These are phyloP conservation scores for western clawed frog (Xenopus tropicalis) DNA, from an alignment of 2,113 vertebrate species.

Conservation along the genomic window UCB_Xtro_10.0 CM004451.2:71162501-71163000, in stretches of 20 bases:
- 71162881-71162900: too few relatives aligned
- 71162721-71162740: conserved; percentile 45
- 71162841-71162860: too few relatives aligned
- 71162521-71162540: not conserved
- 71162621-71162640: conserved; percentile 33
- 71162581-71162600: conserved; percentile 7
- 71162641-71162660: conserved; percentile 28
- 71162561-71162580: not conserved
- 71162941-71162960: too few relatives aligned
- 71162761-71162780: conserved; percentile 35
- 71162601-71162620: conserved; percentile 25
- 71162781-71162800: conserved; percentile 26
- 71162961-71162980: too few relatives aligned
- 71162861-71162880: too few relatives aligned
- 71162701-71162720: conserved; percentile 43
- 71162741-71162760: conserved; percentile 41
- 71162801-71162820: conserved; percentile 36
- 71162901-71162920: too few relatives aligned
- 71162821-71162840: conserved; percentile 33
- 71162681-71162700: conserved; percentile 27
- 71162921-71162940: too few relatives aligned
- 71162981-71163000: too few relatives aligned
- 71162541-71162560: not conserved
- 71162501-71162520: not conserved
- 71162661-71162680: conserved; percentile 20